Conservation (phyloP, 1,140 invertebrate species). For the Teleogryllus occipitalis region DNA sequence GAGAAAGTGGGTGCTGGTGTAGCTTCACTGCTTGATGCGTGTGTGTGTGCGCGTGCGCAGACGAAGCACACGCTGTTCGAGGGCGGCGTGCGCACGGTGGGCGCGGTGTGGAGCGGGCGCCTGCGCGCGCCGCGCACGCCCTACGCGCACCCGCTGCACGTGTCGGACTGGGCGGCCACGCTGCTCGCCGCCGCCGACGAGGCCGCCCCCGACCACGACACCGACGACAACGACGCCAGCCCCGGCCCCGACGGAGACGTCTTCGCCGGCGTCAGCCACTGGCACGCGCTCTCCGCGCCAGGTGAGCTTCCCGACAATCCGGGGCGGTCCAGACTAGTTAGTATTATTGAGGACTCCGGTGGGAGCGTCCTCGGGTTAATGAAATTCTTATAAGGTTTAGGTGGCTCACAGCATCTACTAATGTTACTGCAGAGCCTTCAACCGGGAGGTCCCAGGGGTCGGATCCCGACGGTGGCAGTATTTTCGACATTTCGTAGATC, state of each 20-base stretch:
- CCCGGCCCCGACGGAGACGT: not conserved
- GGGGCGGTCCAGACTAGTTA: too few species aligned
- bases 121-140: conserved; percentile 27
- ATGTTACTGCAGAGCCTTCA: too few species aligned
- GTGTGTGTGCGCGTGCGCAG: conserved; percentile 23
- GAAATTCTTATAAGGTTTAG: too few species aligned
- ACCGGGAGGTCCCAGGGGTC: too few species aligned
- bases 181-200: conserved; percentile 40
- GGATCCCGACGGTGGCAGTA: too few species aligned
- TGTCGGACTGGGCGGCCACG: conserved; percentile 65
- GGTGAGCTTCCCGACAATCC: not conserved
- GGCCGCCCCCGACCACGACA: too few species aligned
- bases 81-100: conserved; percentile 55
- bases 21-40: too few species aligned
- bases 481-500: too few species aligned
- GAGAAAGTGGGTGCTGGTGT: too few species aligned
- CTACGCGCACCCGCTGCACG: conserved; percentile 41
- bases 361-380: too few species aligned
- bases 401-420: too few species aligned
- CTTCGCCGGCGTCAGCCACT: not conserved
- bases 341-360: too few species aligned
- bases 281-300: not conserved
- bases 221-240: not conserved
- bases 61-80: conserved; percentile 60
- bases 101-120: conserved; percentile 50